Base-by-base conservation (phyloP, 2,888 invertebrate species). In the Mamestra brassicae region DNA sequence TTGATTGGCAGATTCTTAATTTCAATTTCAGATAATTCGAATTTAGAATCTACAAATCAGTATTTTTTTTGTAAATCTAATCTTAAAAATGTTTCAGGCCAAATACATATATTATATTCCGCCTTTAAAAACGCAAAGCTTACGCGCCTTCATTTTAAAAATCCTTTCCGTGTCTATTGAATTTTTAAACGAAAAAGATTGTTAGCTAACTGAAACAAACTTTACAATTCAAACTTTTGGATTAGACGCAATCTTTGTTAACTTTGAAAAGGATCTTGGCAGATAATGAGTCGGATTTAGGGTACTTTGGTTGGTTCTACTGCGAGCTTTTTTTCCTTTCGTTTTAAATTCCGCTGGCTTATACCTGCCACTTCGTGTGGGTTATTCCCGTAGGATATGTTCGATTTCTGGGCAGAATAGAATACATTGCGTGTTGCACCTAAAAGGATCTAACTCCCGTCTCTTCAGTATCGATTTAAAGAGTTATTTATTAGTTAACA, bases 181-280 rank as follows among this genome's bases (percentile, higher is more conserved):
- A 86, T 85, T 86, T 84, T 85, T 83, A 82, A 85, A 84, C 71
- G 72, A 62, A 76, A 86, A 86, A 83, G 83, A 72, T 78, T 81
- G 81, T 83, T 69, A 73, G 70, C 68, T 76, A 83, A 70, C 71
- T 81, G 66, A 54, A 84, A 77, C 78, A 81, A 89, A 90, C 85
- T 89, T 89, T 65, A 62, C 77, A 85, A 88, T 90, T 86, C 60
- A 84, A 91, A 90, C 87, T 92, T 91, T 81, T 74, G 73, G 85
- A 89, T 89, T 85, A 81, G 80, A 78, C 76, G 74, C 86, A 89
- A 86, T 78, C 85, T 87, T 88, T 85, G 82, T 86, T 85, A 89
- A 89, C 87, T 90, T 87, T 76, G 81, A 85, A 87, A 87, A 85
- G 83, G 85, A 84, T 78, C 61, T 71, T 67, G 69, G 72, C 62